Evolutionary conservation across 1,140 invertebrate genomes (phyloP), one percentile per base, ranked within the genome.

Genomic region (Achroia grisella): DNA sequence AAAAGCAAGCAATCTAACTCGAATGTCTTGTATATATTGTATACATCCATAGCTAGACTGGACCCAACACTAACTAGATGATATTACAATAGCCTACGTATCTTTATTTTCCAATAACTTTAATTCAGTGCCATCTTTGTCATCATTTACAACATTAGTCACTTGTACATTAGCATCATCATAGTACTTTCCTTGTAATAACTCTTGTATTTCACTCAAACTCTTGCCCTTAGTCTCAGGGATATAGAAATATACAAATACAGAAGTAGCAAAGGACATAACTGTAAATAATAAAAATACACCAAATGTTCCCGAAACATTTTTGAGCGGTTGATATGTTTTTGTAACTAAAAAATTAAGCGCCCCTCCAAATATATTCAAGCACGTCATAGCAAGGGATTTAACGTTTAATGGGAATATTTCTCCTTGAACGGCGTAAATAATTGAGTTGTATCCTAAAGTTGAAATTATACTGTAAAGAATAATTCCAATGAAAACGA

Each of bases 371-470:
- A 75, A 67, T 45, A 73, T 28, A 78, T 50, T 41, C 63, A 84
- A 0, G 52, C 68, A 9, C 72, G 48, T 8, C 77, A 87, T 2
- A 0, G 88, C 87, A 0, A 77, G 51, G 2, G 87, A 86, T 52
- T 89, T 89, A 0, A 89, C 73, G 54, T 87, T 87, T 0, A 85
- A 85, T 0, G 88, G 80, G 51, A 89, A 89, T 8, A 89, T 49
- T 65, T 89, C 88, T 0, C 87, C 87, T 4, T 87, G 69, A 59
- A 89, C 81, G 44, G 88, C 78, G 39, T 86, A 87, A 0, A 87
- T 53, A 15, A 89, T 34, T 6, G 88, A 86, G 44, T 81, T 87
- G n/a, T 89, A 54, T 0, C 88, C 88, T 4, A 89, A 50, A 0
- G 86, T 82, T 27, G 87, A 86, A 1, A 87, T 67, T 0, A 88